These are phyloP conservation scores for Nymphalis urticae DNA, from an alignment of 2,888 invertebrate genomes.

Conservation along the genomic window DNA sequence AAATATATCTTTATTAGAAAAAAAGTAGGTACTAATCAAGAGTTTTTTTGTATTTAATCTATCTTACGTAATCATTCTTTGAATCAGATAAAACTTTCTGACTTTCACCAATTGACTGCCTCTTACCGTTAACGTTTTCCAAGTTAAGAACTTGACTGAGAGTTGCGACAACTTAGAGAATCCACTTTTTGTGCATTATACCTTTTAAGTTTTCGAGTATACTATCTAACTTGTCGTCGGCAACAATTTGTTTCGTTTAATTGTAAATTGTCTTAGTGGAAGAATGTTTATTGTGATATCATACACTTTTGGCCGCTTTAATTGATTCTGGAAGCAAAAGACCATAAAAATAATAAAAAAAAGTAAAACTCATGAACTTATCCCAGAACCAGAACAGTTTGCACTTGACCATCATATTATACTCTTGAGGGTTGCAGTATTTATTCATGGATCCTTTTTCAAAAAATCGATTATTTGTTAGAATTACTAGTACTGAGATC, in stretches of 20 bases:
- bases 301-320: neutral
- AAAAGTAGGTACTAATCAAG: neutral
- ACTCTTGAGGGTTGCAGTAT: too few species aligned
- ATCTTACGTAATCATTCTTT: neutral
- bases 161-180: slow-evolving; percentile 17
- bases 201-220: slow-evolving; percentile 25
- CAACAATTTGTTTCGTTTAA: slow-evolving; percentile 4
- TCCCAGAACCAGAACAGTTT: too few species aligned
- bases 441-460: too few species aligned
- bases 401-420: too few species aligned
- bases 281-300: too few species aligned
- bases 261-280: neutral
- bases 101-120: neutral
- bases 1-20: too few species aligned
- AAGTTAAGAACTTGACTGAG: slow-evolving; percentile 8
- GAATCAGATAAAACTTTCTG: slow-evolving; percentile 12
- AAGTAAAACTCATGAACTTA: too few species aligned
- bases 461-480: too few species aligned
- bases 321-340: too few species aligned
- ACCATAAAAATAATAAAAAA: too few species aligned
- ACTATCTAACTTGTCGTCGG: slow-evolving; percentile 13
- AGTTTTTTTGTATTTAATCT: neutral
- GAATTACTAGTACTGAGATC: too few species aligned
- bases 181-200: slow-evolving; percentile 20
- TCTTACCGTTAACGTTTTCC: slow-evolving; percentile 1